Base-by-base conservation (phyloP, 2,113 vertebrate species). In the Onychostoma macrolepis region DNA sequence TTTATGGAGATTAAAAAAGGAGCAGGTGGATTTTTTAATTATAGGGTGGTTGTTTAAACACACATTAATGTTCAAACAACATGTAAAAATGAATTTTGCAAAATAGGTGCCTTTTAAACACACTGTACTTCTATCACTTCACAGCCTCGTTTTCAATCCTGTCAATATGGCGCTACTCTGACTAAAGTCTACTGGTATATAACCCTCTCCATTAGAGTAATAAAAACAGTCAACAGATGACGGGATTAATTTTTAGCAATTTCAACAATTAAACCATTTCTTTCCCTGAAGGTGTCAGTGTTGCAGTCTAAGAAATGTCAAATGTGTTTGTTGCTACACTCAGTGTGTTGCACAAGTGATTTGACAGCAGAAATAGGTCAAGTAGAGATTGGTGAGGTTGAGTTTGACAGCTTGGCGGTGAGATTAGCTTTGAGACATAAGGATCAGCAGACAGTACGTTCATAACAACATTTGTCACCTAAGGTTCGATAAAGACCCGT, bases 361-460 rank as follows among this genome's bases (percentile, higher is more conserved):
- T 87, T 63, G 83, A 80, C 21, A 83, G 19, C 53, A 87, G 50
- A 67, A 63, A 82, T 82, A 74, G 95, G 94, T 94, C 93, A 93
- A 50, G 88, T 10, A 43, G 89, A 94, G 92, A 94, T 93, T 91
- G 92, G 63, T 53, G 74, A 87, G 92, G 92, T 93, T 92, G 91
- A 90, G 91, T 92, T 93, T 92, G 85, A 90, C 93, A 94, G 50
- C 21, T 90, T 90, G 90, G 92, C 92, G 93, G 93, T 93, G 90
- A 91, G 94, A 94, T 95, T 94, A 95, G 90, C 90, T 89, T 87
- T 88, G 88, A 85, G 53, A 88, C 89, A 80, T 84, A 91, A 81
- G 65, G 90, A 90, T 95, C 92, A 95, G 91, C 92, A 94, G 93
- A 94, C 85, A 83, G 84, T 84, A 86, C 85, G 85, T 90, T 90